A percentile compares a stretch with the other conserved stretches of the same genome.
These are phyloP conservation scores for Siphamia tubifer DNA, from an alignment of 2,113 vertebrate species.

Conservation along the genomic window DNA sequence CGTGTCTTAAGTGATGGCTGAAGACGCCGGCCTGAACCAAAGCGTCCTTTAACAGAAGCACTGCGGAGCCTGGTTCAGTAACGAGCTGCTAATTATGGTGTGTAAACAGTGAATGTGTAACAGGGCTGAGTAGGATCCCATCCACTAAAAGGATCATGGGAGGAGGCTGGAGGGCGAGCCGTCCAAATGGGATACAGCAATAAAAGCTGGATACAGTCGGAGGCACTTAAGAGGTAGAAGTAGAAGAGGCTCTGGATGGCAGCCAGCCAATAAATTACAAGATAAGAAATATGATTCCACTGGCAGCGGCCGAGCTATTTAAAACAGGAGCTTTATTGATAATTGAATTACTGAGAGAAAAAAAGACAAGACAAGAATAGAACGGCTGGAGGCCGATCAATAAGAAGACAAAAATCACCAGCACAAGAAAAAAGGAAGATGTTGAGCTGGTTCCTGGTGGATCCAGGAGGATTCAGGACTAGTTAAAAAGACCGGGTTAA, in stretches of 20 bases:
- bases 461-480: slow-evolving; percentile 21
- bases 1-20: no score
- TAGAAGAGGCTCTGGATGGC: slow-evolving; percentile 72
- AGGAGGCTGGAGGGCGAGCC: slow-evolving; percentile 75
- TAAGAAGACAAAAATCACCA: slow-evolving; percentile 55
- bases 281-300: slow-evolving; percentile 78
- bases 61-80: slow-evolving; percentile 16
- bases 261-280: slow-evolving; percentile 77
- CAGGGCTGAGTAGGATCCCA: slow-evolving; percentile 75
- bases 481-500: no score
- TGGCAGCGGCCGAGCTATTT: slow-evolving; percentile 71
- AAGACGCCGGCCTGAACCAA: no score
- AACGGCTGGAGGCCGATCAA: slow-evolving; percentile 70
- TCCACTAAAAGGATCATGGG: slow-evolving; percentile 89
- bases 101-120: slow-evolving; percentile 81
- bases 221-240: slow-evolving; percentile 81
- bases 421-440: no score
- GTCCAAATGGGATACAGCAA: slow-evolving; percentile 85
- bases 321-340: slow-evolving; percentile 75
- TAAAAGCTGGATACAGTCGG: slow-evolving; percentile 84
- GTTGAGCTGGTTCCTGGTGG: no score
- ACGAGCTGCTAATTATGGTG: slow-evolving; percentile 72
- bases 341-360: slow-evolving; percentile 74
- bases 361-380: slow-evolving; percentile 71
- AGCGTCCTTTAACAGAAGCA: no score